Conservation (phyloP, 2,113 vertebrate species). For the Syngnathus floridae region DNA sequence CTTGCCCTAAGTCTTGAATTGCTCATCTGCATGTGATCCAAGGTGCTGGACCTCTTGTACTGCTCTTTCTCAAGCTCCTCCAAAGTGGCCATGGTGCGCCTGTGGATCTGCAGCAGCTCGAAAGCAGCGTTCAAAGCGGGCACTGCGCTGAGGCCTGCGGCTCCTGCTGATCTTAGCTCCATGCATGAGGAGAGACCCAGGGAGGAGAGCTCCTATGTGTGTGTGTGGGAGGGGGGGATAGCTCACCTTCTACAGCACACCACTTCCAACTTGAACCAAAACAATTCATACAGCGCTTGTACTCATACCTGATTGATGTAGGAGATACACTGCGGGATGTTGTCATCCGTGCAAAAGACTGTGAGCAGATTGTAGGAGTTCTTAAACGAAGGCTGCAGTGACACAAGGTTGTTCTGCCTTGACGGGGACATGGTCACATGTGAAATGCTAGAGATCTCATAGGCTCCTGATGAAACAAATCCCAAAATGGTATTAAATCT, state of each 20-base stretch:
- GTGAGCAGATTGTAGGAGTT: constrained; percentile 73
- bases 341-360: constrained; percentile 93
- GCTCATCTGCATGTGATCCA: constrained; percentile 86
- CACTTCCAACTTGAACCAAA: background rate
- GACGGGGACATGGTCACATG: constrained; percentile 77
- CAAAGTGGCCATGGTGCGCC: constrained; percentile 74
- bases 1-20: constrained; percentile 85
- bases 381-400: constrained; percentile 71
- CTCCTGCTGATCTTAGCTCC: constrained; percentile 62
- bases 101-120: constrained; percentile 82
- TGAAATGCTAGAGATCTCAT: constrained; percentile 72
- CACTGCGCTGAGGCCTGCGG: constrained; percentile 68
- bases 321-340: constrained; percentile 81
- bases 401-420: constrained; percentile 69
- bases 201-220: constrained; percentile 78
- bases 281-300: background rate
- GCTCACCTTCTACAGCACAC: background rate
- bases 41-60: constrained; percentile 80
- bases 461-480: constrained; percentile 72
- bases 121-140: constrained; percentile 83
- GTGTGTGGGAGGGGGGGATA: background rate
- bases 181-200: constrained; percentile 80
- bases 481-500: constrained; percentile 3
- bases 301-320: constrained; percentile 86
- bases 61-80: constrained; percentile 86